phyloP scores from a whole-genome alignment of 2,113 vertebrate genomes.

The Progne subis region DNA sequence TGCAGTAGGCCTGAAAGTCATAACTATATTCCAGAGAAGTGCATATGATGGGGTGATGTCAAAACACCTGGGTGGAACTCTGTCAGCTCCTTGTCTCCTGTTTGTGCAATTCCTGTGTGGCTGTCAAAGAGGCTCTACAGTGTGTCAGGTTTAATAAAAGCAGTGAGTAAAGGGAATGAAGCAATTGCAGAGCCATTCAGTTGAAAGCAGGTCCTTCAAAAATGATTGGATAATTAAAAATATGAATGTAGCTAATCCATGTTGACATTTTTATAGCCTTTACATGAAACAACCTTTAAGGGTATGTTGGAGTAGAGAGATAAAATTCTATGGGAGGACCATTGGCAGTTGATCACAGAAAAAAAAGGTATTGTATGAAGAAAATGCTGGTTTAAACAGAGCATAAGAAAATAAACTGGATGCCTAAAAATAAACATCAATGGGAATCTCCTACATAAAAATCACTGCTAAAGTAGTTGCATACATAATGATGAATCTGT shows the following conservation, averaged over 20 bases:
- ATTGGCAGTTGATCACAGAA: slow-evolving; percentile 70
- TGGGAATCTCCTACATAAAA: slow-evolving; percentile 56
- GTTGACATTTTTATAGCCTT: slow-evolving; percentile 69
- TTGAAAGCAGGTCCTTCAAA: slow-evolving; percentile 27
- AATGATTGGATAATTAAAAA: slow-evolving; percentile 68
- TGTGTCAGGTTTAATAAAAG: slow-evolving; percentile 30
- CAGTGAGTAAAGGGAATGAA: slow-evolving; percentile 28
- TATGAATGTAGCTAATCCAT: slow-evolving; percentile 63
- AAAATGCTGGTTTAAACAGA: slow-evolving; percentile 29
- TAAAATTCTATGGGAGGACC: slow-evolving; percentile 56
- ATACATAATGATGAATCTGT: neutral
- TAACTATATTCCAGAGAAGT: neutral
- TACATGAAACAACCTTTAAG: slow-evolving; percentile 67
- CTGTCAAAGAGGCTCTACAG: neutral
- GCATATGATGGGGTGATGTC: neutral
- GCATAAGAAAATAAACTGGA: slow-evolving; percentile 28
- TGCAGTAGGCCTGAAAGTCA: slow-evolving; percentile 3
- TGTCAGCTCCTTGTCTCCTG: slow-evolving; percentile 26
- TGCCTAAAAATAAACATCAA: slow-evolving; percentile 70
- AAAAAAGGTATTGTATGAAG: slow-evolving; percentile 31
- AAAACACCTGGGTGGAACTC: slow-evolving; percentile 42
- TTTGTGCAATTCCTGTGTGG: neutral
- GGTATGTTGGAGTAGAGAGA: slow-evolving; percentile 42
- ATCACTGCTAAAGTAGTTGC: neutral
- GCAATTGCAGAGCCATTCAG: neutral